Evolutionary conservation across 2,113 vertebrate species (phyloP), one percentile per base, ranked within the genome.

Genomic region (Nothobranchius kuhntae): DNA sequence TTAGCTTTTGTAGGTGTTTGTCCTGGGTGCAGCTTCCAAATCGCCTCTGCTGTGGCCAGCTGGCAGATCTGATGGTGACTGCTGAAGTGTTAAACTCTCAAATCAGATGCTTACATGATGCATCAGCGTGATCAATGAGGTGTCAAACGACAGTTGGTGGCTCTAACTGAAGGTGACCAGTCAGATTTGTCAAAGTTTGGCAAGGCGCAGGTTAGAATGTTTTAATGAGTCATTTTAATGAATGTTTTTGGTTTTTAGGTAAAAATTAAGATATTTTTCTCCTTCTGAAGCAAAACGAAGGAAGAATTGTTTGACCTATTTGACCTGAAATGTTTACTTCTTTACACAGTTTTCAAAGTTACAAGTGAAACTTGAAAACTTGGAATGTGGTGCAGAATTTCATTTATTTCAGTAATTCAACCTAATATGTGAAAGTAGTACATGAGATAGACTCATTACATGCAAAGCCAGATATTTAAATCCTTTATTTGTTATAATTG

Each of bases 91-190:
- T 75, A 71, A 77, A 77, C 46, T 59, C 30, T 13, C 30, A 60
- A 80, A 67, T 66, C 36, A 12, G 74, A 77, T 56, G 57, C 61
- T 61, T 44, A 61, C 55, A 59, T 59, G 58, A 85, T 71, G 54
- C 68, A 80, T 76, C 68, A 71, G 62, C 21, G 44, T 82, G 82
- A 87, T 86, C 72, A 64, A 64, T 58, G 63, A 61, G 12, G 53
- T 78, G 63, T 78, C 71, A 72, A 65, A 77, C 40, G 52, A 58
- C 63, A 72, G 56, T 55, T 69, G 66, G 65, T 65, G 62, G 61
- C 47, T 58, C 8, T 51, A 35, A 52, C 53, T 63, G 44, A 77
- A 77, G 51, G 68, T 58, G 68, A 78, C 21, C 52, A 7, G 53
- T 51, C 47, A 10, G 21, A 13, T 59, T 52, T 66, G 40, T 60